Base-by-base conservation (phyloP, 2,888 invertebrate genomes). In the Cerceris ruficornis region DNA sequence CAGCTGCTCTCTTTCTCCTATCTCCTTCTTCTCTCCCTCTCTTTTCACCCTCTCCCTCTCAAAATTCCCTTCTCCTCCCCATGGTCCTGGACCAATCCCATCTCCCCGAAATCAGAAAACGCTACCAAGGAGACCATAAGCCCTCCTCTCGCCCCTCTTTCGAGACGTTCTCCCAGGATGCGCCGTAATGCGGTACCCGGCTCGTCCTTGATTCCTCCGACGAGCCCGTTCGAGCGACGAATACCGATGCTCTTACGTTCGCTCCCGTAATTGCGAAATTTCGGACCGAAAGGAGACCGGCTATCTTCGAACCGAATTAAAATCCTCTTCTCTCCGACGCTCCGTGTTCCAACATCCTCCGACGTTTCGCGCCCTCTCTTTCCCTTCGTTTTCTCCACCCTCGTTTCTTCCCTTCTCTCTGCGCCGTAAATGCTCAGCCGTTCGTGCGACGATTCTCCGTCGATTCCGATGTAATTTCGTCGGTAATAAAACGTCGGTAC, bases 121-220 rank as follows among this genome's bases (percentile, higher is more conserved):
- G 9, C 46, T 11, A n/a, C 13, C 1, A 50, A 50, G 13, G 2
- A 50, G 4, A 1, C 46, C 46, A n/a, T n/a, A n/a, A 50, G 50
- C n/a, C 62, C 67, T 13, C 50, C 50, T n/a, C 5, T 50, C 50
- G 2, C n/a, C 69, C 62, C 61, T 62, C 57, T 59, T 67, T 81
- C 69, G 64, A 62, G 70, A 80, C 69, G 66, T 66, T 79, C 28
- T 70, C 64, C 75, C 9, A 62, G 50, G 77, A 82, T 71, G 70
- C 70, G 62, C 43, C 74, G 69, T 75, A 70, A 82, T 64, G 78
- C 69, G 70, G 71, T 77, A 79, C 69, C 70, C 71, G 69, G 61
- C 55, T 71, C 70, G 83, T 81, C 74, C 74, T 79, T 84, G 81
- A 83, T 83, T 84, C 59, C 68, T 64, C 50, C 60, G 59, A 60